Conservation (phyloP, 1,140 invertebrate species). For the Drosophila takahashii region DNA sequence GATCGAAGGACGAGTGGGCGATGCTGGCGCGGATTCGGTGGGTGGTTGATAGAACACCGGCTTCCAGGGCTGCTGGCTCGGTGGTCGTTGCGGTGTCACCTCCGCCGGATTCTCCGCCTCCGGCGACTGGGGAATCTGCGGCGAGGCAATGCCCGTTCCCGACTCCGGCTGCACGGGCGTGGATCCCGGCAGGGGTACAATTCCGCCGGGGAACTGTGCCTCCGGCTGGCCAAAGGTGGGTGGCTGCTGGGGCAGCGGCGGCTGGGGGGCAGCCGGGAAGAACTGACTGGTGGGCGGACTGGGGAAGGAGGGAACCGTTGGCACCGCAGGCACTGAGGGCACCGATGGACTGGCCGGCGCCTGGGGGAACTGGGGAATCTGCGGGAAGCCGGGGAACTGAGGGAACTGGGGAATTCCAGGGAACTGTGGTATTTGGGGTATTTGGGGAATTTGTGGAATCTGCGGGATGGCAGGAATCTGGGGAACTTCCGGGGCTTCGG, state of each 20-base stretch:
- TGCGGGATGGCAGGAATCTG: slow-evolving; percentile 37
- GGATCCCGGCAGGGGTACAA: slow-evolving; percentile 67
- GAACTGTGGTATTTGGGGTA: slow-evolving; percentile 40
- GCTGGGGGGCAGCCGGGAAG: slow-evolving; percentile 67
- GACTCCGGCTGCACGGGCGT: slow-evolving; percentile 59
- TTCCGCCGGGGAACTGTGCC: slow-evolving; percentile 67
- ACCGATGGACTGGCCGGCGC: slow-evolving; percentile 20
- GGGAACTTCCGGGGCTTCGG: slow-evolving; percentile 38
- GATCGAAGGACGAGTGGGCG: slow-evolving; percentile 63
- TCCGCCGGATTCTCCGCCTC: slow-evolving; percentile 42
- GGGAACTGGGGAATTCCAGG: slow-evolving; percentile 49
- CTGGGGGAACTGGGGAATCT: slow-evolving; percentile 58
- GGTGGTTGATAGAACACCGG: slow-evolving; percentile 69
- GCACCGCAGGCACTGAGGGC: slow-evolving; percentile 18
- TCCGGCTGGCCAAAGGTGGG: slow-evolving; percentile 68
- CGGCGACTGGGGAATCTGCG: slow-evolving; percentile 67
- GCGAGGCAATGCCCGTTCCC: slow-evolving; percentile 73
- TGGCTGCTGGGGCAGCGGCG: slow-evolving; percentile 69
- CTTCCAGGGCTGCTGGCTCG: slow-evolving; percentile 65
- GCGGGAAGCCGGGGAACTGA: slow-evolving; percentile 44
- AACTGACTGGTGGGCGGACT: slow-evolving; percentile 55
- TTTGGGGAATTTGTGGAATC: slow-evolving; percentile 25
- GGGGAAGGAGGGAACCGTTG: slow-evolving; percentile 22
- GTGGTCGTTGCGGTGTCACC: slow-evolving; percentile 18
- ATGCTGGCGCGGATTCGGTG: slow-evolving; percentile 36